Percentiles rank a stretch among this genome's conserved stretches.
phyloP scores from a whole-genome alignment of 1,140 invertebrate species.

The Apis laboriosa region DNA sequence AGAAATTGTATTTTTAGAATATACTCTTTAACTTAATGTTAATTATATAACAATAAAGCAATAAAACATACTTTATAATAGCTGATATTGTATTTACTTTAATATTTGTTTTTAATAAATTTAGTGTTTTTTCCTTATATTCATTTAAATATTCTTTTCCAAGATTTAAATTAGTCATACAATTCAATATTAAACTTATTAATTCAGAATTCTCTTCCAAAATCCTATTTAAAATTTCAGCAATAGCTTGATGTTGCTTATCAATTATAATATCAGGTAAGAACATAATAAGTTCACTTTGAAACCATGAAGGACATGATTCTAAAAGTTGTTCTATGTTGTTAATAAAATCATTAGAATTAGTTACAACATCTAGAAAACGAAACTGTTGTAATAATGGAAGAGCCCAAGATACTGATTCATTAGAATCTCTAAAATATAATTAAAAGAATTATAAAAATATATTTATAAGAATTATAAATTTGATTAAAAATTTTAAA shows the following conservation, averaged over 20 bases:
- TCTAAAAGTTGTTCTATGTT: constrained; percentile 74
- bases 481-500: background rate
- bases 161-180: constrained; percentile 73
- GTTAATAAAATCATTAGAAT: constrained; percentile 65
- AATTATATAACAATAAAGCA: no score
- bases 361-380: constrained; percentile 73
- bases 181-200: constrained; percentile 71
- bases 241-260: constrained; percentile 72
- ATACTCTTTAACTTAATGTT: background rate
- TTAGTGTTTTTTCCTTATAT: constrained; percentile 67
- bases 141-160: constrained; percentile 73
- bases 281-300: constrained; percentile 72
- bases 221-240: constrained; percentile 73
- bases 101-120: constrained; percentile 67
- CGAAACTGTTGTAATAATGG: constrained; percentile 74
- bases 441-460: constrained; percentile 21
- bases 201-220: constrained; percentile 71
- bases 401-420: constrained; percentile 71
- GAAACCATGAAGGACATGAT: constrained; percentile 75
- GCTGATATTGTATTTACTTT: constrained; percentile 68
- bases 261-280: constrained; percentile 77
- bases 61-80: constrained; percentile 68
- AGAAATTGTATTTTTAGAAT: constrained; percentile 3
- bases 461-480: background rate
- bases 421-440: constrained; percentile 64